A percentile compares a stretch with the other conserved stretches of the same genome.
Conservation (phyloP, 1,140 invertebrate genomes). For the Zelostemma sp. region DNA sequence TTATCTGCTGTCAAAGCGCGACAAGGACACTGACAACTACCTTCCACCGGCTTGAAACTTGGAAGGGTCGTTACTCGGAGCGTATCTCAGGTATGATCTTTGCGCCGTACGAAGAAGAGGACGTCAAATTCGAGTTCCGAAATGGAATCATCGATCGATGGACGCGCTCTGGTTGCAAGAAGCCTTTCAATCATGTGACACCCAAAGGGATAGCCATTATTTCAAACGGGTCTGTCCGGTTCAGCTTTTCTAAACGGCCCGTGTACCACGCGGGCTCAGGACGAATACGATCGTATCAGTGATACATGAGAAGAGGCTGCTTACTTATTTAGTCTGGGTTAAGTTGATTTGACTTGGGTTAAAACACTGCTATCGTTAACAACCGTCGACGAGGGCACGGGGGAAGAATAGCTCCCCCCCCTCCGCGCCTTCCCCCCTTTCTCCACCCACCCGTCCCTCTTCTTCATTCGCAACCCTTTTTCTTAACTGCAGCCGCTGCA, state of each 20-base stretch:
- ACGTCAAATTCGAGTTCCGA: conserved; percentile 27
- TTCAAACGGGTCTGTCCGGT: conserved; percentile 42
- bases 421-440: background rate
- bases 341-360: conserved; percentile 21
- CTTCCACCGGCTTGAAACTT: conserved; percentile 27
- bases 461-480: background rate
- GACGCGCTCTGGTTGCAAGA: conserved; percentile 47
- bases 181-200: conserved; percentile 65
- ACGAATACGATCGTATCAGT: conserved; percentile 43
- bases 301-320: conserved; percentile 39
- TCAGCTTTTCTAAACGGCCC: conserved; percentile 12
- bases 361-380: conserved; percentile 20
- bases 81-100: conserved; percentile 41
- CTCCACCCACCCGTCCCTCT: background rate
- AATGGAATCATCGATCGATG: conserved; percentile 63
- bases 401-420: conserved; percentile 9
- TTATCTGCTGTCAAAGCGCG: conserved; percentile 53
- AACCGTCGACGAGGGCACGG: background rate
- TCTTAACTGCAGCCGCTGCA: background rate
- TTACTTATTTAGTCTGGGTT: conserved; percentile 22
- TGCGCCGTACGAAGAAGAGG: conserved; percentile 24
- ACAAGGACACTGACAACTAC: conserved; percentile 40
- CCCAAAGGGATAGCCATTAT: conserved; percentile 40
- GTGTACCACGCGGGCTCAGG: conserved; percentile 1
- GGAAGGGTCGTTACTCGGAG: conserved; percentile 41